Evolutionary conservation across 2,113 vertebrate species (phyloP).

Genomic region (Sula dactylatra): DNA sequence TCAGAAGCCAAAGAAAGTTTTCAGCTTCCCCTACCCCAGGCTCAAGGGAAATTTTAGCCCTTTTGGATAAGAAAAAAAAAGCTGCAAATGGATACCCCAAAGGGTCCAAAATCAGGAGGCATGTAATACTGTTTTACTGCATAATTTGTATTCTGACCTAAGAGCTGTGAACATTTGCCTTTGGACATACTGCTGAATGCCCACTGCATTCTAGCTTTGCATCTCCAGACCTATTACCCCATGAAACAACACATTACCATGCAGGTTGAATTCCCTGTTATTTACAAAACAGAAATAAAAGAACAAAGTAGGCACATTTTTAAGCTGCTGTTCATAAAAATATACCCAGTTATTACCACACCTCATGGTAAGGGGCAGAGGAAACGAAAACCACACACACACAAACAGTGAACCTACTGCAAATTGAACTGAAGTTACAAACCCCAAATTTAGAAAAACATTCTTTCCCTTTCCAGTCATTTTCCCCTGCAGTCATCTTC

Average conservation of each 20-base stretch:
- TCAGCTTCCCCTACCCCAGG: neutral
- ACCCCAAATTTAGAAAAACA: neutral
- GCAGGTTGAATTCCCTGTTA: neutral
- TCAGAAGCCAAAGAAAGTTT: neutral
- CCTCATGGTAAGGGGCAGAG: neutral
- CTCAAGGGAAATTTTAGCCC: neutral
- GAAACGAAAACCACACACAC: neutral
- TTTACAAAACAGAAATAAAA: neutral
- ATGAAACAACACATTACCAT: neutral
- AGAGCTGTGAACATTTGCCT: neutral
- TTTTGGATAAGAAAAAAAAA: neutral
- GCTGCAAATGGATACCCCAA: neutral
- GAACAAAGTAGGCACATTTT: neutral
- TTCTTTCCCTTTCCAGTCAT: neutral
- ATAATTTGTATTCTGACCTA: neutral
- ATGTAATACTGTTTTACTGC: neutral
- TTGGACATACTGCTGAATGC: neutral
- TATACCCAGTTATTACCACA: neutral
- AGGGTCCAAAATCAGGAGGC: neutral
- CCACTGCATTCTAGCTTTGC: neutral
- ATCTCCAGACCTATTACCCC: neutral
- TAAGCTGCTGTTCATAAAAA: neutral
- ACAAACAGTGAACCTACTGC: rapidly evolving
- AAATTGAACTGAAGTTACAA: neutral
- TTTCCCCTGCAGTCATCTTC: neutral